Evolutionary conservation across 2,888 invertebrate genomes (phyloP), one percentile per base, ranked within the genome.

Genomic region (Brassicogethes aeneus): DNA sequence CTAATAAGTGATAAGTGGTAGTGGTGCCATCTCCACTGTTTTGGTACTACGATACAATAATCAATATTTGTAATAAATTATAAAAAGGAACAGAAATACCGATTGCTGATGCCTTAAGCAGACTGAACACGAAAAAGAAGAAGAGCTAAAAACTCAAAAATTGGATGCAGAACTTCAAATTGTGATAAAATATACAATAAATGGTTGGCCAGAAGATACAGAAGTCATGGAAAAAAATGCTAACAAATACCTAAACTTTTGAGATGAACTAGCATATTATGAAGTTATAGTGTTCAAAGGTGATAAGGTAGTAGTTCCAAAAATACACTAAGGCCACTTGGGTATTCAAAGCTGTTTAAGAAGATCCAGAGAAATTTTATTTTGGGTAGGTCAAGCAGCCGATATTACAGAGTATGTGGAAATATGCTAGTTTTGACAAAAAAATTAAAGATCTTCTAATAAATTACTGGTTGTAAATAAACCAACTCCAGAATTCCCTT

Each of bases 81-180:
- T n/a, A 42, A 16, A 51, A 49, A 34, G 56, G 59, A 38, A 55
- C 42, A 44, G 46, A 53, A 37, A 35, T 60, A 29, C 44, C 39
- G 14, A 45, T 54, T 29, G 50, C 51, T 7, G 54, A 55, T 45
- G 33, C 35, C 3, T 41, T 45, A 17, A 43, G 44, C 39, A 36
- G 54, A 36, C 37, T 29, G 42, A 42, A n/a, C 46, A 48, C 33
- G 13, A 44, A 10, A 40, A 48, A 17, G 30, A 13, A 14, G 36
- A 36, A 33, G 35, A 33, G 5, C 43, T 48, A 41, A 48, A 45
- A 38, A 42, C 49, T 36, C 43, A 44, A 29, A 35, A 39, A 35
- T 37, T 41, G n/a, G 37, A 34, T 23, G 12, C 3, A 39, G 39
- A 39, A 14, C 30, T 39, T 2, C 17, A 39, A 34, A 14, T 14